Evolutionary conservation across 1,140 invertebrate genomes (phyloP).

Genomic region (Lanistes nyassanus): DNA sequence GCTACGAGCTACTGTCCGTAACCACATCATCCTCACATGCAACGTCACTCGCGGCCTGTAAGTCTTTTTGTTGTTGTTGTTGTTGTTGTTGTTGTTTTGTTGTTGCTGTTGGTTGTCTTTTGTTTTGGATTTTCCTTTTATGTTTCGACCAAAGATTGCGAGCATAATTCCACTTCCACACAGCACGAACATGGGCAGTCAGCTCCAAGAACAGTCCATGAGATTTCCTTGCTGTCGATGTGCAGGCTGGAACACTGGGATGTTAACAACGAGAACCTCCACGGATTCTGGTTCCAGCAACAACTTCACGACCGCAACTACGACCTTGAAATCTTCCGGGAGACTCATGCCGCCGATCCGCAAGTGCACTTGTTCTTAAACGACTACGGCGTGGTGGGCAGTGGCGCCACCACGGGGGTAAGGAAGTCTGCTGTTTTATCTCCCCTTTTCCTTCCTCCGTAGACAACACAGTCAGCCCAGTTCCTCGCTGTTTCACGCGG

Average conservation of each 20-base stretch:
- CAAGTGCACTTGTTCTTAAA: conserved; percentile 48
- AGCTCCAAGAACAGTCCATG: too few relatives aligned
- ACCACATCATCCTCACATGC: conserved; percentile 7
- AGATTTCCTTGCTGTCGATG: too few relatives aligned
- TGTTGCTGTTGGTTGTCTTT: too few relatives aligned
- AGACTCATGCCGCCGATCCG: conserved; percentile 36
- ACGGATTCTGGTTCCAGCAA: conserved; percentile 40
- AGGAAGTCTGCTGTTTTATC: not conserved
- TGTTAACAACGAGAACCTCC: conserved; percentile 53
- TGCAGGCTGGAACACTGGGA: conserved; percentile 39
- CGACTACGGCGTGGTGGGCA: conserved; percentile 43
- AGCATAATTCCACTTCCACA: too few relatives aligned
- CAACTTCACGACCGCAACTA: conserved; percentile 32
- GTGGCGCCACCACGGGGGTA: conserved; percentile 34
- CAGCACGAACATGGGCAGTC: too few relatives aligned
- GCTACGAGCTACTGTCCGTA: conserved; percentile 9
- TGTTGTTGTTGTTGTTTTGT: too few relatives aligned
- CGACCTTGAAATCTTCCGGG: conserved; percentile 45
- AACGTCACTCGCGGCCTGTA: conserved; percentile 14
- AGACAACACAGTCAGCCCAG: too few relatives aligned
- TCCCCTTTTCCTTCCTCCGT: too few relatives aligned
- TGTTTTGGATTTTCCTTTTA: too few relatives aligned
- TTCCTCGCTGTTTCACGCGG: too few relatives aligned
- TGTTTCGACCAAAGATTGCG: too few relatives aligned
- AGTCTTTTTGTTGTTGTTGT: too few relatives aligned